These are phyloP conservation scores for Omphaloscelis lunosa DNA, from an alignment of 2,888 invertebrate genomes.

Conservation along the genomic window DNA sequence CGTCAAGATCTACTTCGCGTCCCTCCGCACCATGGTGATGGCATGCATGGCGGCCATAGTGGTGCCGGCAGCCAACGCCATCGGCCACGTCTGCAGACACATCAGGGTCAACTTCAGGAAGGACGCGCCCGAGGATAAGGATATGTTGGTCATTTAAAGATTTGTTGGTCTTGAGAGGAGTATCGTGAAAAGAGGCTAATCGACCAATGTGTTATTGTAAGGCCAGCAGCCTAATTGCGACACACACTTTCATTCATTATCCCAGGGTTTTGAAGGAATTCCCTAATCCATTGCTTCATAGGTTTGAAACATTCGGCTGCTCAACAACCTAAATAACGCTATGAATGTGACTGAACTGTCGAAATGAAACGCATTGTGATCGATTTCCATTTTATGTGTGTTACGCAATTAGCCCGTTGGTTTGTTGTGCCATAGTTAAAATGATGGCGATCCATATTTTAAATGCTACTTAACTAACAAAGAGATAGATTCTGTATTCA, in stretches of 20 bases:
- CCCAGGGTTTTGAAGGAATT: too few relatives aligned
- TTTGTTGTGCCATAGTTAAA: not conserved
- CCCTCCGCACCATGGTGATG: conserved; percentile 90
- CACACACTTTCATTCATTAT: too few relatives aligned
- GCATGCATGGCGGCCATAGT: conserved; percentile 91
- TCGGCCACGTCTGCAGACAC: conserved; percentile 92
- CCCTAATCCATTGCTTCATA: too few relatives aligned
- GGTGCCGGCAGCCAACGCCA: conserved; percentile 91
- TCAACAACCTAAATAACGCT: too few relatives aligned
- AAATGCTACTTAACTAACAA: not conserved
- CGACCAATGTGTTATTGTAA: not conserved
- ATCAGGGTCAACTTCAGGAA: conserved; percentile 90
- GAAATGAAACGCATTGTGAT: too few relatives aligned
- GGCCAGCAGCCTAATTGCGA: not conserved
- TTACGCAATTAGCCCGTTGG: not conserved
- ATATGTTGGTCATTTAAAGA: conserved; percentile 80
- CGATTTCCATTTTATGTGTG: too few relatives aligned
- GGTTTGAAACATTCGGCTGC: too few relatives aligned
- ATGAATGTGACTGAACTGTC: too few relatives aligned
- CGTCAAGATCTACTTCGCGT: conserved; percentile 92
- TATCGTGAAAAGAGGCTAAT: not conserved
- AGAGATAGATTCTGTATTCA: not conserved
- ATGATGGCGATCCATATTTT: not conserved
- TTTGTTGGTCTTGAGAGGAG: not conserved
- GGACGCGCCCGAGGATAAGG: conserved; percentile 88